A percentile compares a stretch with the other conserved stretches of the same genome.
phyloP scores from a whole-genome alignment of 2,797 vertebrate genomes.

The Oryzias dopingdopingensis region DNA sequence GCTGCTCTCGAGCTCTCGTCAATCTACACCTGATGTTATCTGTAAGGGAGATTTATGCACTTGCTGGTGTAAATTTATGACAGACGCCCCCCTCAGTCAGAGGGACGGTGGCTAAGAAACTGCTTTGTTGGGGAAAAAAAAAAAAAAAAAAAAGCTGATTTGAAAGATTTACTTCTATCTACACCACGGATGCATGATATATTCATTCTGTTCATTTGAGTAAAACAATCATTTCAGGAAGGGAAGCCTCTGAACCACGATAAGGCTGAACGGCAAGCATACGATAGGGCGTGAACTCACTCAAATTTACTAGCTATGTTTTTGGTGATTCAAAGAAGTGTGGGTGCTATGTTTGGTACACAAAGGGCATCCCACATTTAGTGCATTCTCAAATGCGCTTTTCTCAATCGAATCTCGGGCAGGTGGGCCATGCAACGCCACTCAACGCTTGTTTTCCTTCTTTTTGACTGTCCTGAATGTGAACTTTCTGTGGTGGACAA shows the following conservation, averaged over 20 bases:
- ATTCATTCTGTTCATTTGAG: slow-evolving; percentile 83
- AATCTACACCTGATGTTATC: slow-evolving; percentile 77
- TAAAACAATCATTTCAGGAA: slow-evolving; percentile 79
- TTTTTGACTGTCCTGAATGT: slow-evolving; percentile 72
- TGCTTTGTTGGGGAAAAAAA: slow-evolving; percentile 56
- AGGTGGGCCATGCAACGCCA: too few species aligned
- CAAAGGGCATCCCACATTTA: too few species aligned
- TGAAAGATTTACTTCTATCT: slow-evolving; percentile 81
- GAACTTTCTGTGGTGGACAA: slow-evolving; percentile 58
- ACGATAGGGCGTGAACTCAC: slow-evolving; percentile 40
- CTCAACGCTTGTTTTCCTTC: slow-evolving; percentile 48
- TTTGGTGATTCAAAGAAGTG: slow-evolving; percentile 2
- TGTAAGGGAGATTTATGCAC: slow-evolving; percentile 80
- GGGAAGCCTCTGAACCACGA: slow-evolving; percentile 61
- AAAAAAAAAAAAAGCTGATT: slow-evolving; percentile 53
- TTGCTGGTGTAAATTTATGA: slow-evolving; percentile 78
- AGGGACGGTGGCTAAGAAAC: slow-evolving; percentile 75
- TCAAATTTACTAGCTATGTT: slow-evolving; percentile 67
- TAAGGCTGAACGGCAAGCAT: slow-evolving; percentile 62
- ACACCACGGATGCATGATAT: slow-evolving; percentile 75
- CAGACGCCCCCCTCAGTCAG: slow-evolving; percentile 69
- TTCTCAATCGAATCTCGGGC: too few species aligned
- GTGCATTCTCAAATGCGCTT: too few species aligned
- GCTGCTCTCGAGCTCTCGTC: slow-evolving; percentile 51
- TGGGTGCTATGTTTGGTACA: neutral